Base-by-base conservation (phyloP, 2,888 invertebrate genomes). In the Microplitis deprimator region DNA sequence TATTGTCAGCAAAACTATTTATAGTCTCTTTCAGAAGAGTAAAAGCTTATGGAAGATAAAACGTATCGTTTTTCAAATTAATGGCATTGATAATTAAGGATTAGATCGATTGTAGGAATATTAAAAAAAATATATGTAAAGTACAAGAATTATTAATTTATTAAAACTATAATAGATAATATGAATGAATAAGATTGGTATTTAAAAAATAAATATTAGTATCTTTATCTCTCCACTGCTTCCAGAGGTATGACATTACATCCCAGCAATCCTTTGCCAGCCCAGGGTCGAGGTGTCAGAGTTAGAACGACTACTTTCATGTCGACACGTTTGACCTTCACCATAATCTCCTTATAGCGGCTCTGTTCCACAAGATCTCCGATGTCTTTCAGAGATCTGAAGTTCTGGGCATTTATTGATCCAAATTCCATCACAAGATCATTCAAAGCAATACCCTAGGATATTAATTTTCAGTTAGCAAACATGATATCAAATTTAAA, bases 351-450 rank as follows among this genome's bases (percentile, higher is more conserved):
- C 81, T 91, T 91, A 78, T 92, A 91, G 83, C 92, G 90, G 81
- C 92, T 92, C 84, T 93, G 91, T 62, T 92, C 91, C 1, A 96
- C 95, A 59, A 96, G 90, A 41, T 92, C 91, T 0, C 93, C 93
- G 68, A 96, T 93, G 87, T 96, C 94, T 0, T 91, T 91, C 39
- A 96, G 89, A 68, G 92, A 92, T 68, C 91, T 91, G 85, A 95
- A 96, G 90, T 96, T 97, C 6, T 88, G 89, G 0, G 91, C 89
- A 86, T 94, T 95, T 7, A 96, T 90, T 0, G 96, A 94, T 6
- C 96, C 96, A 89, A 97, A 96, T 84, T 95, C 93, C 3, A 95
- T 85, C 16, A 97, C 91, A 80, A 93, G 91, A 89, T 97, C 96
- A 16, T 93, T 92, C 59, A 92, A 91, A 81, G 91, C 90, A 6